phyloP scores from a whole-genome alignment of 2,888 invertebrate species.

The Drosophila mulleri region DNA sequence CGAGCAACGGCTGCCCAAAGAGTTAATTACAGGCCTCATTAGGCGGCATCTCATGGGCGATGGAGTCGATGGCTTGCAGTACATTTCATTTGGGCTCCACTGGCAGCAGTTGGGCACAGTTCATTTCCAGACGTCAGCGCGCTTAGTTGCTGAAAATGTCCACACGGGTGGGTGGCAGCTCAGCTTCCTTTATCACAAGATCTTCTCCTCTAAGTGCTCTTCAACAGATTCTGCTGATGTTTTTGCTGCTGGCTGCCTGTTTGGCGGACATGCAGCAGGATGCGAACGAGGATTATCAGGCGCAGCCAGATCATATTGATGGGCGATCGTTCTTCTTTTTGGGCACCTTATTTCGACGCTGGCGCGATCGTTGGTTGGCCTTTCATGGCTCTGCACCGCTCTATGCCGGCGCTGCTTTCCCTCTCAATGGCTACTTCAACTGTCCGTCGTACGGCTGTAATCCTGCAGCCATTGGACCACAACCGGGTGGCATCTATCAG shows the following conservation, averaged over 20 bases:
- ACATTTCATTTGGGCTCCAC: conserved; percentile 5
- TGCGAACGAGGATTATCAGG: conserved; percentile 22
- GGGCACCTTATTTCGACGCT: conserved; percentile 72
- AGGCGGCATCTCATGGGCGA: conserved; percentile 30
- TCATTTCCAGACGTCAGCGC: conserved; percentile 37
- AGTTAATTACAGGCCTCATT: conserved; percentile 70
- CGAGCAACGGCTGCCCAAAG: conserved; percentile 19
- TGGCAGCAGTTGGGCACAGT: conserved; percentile 39
- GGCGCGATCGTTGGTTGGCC: conserved; percentile 75
- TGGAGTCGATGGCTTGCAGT: neutral
- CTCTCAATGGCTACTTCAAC: conserved; percentile 60
- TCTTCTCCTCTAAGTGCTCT: neutral
- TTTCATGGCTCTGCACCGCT: conserved; percentile 59
- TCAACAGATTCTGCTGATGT: conserved; percentile 34
- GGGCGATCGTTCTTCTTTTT: conserved; percentile 73
- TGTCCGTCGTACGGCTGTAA: conserved; percentile 72
- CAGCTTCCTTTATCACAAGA: neutral
- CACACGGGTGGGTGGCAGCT: conserved; percentile 30
- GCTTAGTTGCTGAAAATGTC: conserved; percentile 56
- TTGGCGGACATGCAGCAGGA: conserved; percentile 25
- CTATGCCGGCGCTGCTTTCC: conserved; percentile 70
- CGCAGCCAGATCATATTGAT: conserved; percentile 37
- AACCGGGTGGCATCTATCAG: conserved; percentile 56
- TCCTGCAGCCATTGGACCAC: conserved; percentile 53
- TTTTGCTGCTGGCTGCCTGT: conserved; percentile 35